Conservation (phyloP, 2,113 vertebrate genomes). For the Cricetomys ansorgei region DNA sequence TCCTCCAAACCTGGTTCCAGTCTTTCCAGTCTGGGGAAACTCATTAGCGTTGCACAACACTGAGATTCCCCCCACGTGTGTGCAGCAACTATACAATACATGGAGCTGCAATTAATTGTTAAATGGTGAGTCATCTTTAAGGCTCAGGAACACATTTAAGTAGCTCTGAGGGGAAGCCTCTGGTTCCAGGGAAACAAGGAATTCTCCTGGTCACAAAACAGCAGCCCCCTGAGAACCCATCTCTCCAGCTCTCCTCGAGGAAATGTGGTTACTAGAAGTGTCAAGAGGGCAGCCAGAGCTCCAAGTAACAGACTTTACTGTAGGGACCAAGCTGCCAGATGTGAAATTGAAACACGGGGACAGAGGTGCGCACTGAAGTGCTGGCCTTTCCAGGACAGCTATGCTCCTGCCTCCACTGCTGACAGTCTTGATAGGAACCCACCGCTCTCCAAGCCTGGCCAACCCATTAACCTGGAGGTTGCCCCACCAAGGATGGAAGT, state of each 20-base stretch:
- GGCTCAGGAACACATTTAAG: background rate
- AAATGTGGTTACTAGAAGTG: background rate
- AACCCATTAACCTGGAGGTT: background rate
- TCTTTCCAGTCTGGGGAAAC: background rate
- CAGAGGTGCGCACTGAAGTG: background rate
- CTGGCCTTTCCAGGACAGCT: background rate
- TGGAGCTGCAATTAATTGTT: background rate
- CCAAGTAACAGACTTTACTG: background rate
- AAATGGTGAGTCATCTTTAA: background rate
- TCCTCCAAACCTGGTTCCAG: conserved; percentile 34
- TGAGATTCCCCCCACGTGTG: background rate
- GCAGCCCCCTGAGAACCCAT: background rate
- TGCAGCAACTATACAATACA: background rate
- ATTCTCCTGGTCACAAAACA: background rate
- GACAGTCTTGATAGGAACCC: background rate
- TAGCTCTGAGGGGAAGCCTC: background rate
- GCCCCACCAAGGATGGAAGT: background rate
- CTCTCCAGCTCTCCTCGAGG: background rate
- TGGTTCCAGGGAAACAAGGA: background rate
- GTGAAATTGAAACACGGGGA: background rate
- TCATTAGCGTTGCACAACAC: background rate
- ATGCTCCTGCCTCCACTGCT: background rate
- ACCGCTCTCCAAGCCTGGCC: background rate
- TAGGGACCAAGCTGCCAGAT: background rate
- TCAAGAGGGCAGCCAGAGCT: background rate